Evolutionary conservation across 2,888 invertebrate genomes (phyloP), one percentile per base, ranked within the genome.

Genomic region (Cataglyphis altisquamis): DNA sequence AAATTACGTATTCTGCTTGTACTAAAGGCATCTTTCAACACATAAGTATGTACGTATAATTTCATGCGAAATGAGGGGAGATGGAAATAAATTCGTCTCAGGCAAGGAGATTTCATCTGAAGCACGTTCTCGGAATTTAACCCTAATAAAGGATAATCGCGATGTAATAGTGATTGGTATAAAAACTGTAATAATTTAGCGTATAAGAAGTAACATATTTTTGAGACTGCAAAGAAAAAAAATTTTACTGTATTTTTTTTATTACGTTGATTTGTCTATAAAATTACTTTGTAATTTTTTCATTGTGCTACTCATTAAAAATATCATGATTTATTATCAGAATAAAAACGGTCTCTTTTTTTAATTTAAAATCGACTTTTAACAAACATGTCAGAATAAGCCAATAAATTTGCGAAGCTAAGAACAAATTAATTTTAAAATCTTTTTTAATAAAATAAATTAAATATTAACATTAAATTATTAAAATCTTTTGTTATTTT

Each of bases 71-170:
- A 68, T n/a, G 36, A 55, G 36, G 5, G n/a, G 4, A 21, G 10
- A 70, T 36, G 21, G 15, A 70, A 55, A 70, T 70, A 70, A 70
- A 70, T 70, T 21, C 36, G 21, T 29, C 48, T 48, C 48, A 18
- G 18, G 29, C 45, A 25, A 70, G n/a, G 55, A 55, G 36, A 21
- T 70, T 70, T 70, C 52, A 55, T 25, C 9, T 55, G 15, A 0
- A 32, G 3, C 32, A n/a, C 52, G 52, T 36, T 55, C 52, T 36
- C 36, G 8, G 36, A 55, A 1, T 70, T 55, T 21, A 55, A 21
- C 6, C 52, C 36, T 70, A 70, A 70, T 70, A 25, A 70, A 70
- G 9, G 9, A 55, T 39, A 39, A 70, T 52, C 39, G 21, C 15
- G 55, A 70, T 18, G 18, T 48, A 18, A 48, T 18, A 48, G 48